phyloP scores from a whole-genome alignment of 2,797 vertebrate species.

The Cygnus olor region DNA sequence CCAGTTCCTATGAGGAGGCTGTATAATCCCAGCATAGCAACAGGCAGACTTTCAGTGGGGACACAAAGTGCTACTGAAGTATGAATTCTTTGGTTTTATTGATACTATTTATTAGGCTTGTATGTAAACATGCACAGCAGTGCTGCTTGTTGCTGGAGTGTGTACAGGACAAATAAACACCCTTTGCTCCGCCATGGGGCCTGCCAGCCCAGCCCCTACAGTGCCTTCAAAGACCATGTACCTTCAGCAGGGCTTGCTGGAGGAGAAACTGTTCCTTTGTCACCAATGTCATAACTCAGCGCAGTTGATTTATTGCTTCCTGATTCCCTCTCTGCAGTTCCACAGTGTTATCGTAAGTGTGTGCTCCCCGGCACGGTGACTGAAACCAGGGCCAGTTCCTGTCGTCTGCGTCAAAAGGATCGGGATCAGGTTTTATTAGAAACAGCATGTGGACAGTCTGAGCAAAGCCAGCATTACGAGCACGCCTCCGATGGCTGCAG shows the following conservation, averaged over 20 bases:
- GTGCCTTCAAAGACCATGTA: background rate
- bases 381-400: conserved; percentile 58
- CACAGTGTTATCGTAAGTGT: background rate
- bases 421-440: conserved; percentile 37
- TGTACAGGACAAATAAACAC: conserved; percentile 46
- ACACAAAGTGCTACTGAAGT: background rate
- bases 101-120: background rate
- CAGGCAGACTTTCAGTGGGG: background rate
- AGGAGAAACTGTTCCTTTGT: conserved; percentile 57
- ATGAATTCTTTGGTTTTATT: background rate
- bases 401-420: background rate
- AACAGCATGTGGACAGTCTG: conserved; percentile 40
- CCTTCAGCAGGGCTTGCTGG: conserved; percentile 27
- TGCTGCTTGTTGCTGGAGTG: background rate
- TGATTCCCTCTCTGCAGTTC: conserved; percentile 20
- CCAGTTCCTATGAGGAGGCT: background rate
- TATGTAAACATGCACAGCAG: background rate
- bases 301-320: conserved; percentile 67
- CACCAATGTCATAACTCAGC: conserved; percentile 56
- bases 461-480: conserved; percentile 9
- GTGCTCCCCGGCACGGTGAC: background rate
- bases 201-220: background rate
- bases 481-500: accelerated
- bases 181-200: accelerated
- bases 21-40: background rate